phyloP scores from a whole-genome alignment of 2,797 vertebrate genomes.

The Hybognathus amarus region DNA sequence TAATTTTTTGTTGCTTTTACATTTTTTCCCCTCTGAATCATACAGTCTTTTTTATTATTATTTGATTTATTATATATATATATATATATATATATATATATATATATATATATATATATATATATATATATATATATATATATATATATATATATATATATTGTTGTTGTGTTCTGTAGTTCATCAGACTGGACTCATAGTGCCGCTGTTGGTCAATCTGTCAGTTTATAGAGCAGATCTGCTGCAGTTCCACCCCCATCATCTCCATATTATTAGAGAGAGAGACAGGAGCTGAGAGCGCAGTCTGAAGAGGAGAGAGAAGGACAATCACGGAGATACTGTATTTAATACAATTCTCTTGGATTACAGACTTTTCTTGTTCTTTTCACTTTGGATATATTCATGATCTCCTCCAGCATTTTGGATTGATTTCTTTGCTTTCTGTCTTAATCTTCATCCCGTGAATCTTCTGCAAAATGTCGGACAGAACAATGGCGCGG shows the following conservation, averaged over 20 bases:
- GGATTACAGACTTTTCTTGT: background rate
- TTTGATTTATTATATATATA: background rate
- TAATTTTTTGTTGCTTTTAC: background rate
- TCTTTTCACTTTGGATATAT: background rate
- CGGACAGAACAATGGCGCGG: constrained; percentile 70
- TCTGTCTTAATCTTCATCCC: background rate
- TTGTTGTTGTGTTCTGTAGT: too few species aligned
- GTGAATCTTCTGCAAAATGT: constrained; percentile 30
- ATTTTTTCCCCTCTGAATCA: background rate
- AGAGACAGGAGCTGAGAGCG: too few species aligned
- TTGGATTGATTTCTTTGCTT: background rate
- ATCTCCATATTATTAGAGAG: too few species aligned
- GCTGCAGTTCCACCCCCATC: constrained; percentile 37
- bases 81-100: too few species aligned
- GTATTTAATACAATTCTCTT: background rate
- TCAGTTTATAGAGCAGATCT: constrained; percentile 6
- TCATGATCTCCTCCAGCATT: background rate
- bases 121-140: too few species aligned
- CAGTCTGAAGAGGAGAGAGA: too few species aligned
- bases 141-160: too few species aligned
- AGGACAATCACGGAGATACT: too few species aligned
- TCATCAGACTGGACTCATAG: constrained; percentile 27
- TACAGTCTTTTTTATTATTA: background rate
- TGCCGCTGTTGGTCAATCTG: constrained; percentile 57
- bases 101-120: too few species aligned